These are phyloP conservation scores for Homarus americanus DNA, from an alignment of 1,140 invertebrate species.

Conservation along the genomic window DNA sequence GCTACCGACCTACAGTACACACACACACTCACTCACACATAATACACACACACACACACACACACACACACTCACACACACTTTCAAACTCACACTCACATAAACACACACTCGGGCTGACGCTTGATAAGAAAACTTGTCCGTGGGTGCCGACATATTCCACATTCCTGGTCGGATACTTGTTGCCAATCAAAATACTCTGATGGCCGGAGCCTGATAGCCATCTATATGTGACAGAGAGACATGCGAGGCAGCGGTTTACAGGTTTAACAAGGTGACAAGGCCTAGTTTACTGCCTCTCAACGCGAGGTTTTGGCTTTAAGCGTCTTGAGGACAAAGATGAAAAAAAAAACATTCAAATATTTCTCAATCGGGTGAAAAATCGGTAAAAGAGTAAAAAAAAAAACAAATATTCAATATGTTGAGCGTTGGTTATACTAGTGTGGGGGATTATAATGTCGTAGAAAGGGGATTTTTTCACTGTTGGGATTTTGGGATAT, in stretches of 20 bases:
- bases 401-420: background rate
- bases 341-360: background rate
- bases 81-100: background rate
- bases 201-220: background rate
- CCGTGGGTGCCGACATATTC: background rate
- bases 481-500: no score
- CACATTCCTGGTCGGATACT: background rate
- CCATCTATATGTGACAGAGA: background rate
- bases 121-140: conserved; percentile 4
- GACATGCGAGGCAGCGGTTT: background rate
- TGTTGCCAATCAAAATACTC: background rate
- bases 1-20: background rate
- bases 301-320: background rate
- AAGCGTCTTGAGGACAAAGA: background rate
- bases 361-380: background rate
- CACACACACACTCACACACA: conserved; percentile 41
- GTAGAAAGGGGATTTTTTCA: no score
- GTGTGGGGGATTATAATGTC: no score
- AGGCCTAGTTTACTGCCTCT: background rate
- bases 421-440: background rate
- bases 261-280: conserved; percentile 21
- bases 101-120: background rate
- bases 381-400: no score
- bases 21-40: conserved; percentile 25
- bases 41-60: conserved; percentile 34